Base-by-base conservation (phyloP, 2,113 vertebrate genomes). In the Lycaon pictus region DNA sequence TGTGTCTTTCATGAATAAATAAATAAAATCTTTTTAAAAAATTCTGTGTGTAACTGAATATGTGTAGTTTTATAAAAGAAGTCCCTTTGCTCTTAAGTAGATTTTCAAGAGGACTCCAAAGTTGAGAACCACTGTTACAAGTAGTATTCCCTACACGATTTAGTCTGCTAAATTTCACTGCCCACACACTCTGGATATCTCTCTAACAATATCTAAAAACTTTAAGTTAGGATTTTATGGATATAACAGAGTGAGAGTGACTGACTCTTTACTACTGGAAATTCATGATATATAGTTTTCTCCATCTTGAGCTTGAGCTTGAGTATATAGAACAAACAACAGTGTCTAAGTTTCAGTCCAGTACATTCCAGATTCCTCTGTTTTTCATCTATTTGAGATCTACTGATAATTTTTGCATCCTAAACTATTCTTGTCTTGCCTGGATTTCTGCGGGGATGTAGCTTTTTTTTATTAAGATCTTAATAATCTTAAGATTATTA, bases 371-470 rank as follows among this genome's bases (percentile, higher is more conserved):
- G 55, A 91, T 81, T 82, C 32, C 51, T 79, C 83, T 76, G 53
- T n/a, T 72, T 95, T 83, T 74, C 90, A 6, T 81, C 67, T 91
- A 60, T 63, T 76, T 16, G 63, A 51, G 35, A 11, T 60, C 37
- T 86, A 1, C 25, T 35, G 27, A 63, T 86, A 56, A 79, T 77
- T 58, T 58, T 43, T 74, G 6, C 27, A 17, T 58, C 48, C 43
- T 56, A 23, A 91, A 43, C 23, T 65, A 32, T 82, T 96, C 4
- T 93, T 58, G 7, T 82, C 25, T 95, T 91, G 10, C 48, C 72
- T 93, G n/a, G 4, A 72, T 95, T 96, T 96, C 13, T 76, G 7
- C 22, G 67, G 55, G 81, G 25, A 71, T 93, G 9, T 60, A 83
- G 55, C 11, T 74, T 74, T 65, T 65, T 19, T 79, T 32, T 51